A percentile compares a stretch with the other conserved stretches of the same genome.
Conservation (phyloP, 1,140 invertebrate species). For the Episyrphus balteatus region DNA sequence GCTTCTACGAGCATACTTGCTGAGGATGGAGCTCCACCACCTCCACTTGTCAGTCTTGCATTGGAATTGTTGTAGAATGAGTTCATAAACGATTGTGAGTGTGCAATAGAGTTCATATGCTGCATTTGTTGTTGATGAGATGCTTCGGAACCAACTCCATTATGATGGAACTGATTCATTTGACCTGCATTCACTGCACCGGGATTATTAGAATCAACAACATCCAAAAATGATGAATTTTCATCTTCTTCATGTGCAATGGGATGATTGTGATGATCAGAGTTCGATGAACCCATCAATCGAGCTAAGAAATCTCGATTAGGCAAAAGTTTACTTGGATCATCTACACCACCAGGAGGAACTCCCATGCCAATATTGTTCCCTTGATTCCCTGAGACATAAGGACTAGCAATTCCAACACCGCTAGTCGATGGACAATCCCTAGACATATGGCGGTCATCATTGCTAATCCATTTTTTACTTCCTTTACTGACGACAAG, state of each 20-base stretch:
- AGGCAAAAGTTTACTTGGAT: conserved; percentile 29
- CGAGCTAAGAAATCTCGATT: conserved; percentile 32
- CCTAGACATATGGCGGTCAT: conserved; percentile 20
- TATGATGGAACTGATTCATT: conserved; percentile 29
- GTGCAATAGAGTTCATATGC: conserved; percentile 28
- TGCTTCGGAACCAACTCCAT: conserved; percentile 4
- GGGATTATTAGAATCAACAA: conserved; percentile 33
- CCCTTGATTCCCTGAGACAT: conserved; percentile 1
- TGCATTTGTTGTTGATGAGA: conserved; percentile 21
- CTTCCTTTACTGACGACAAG: conserved; percentile 35
- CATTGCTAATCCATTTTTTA: conserved; percentile 34
- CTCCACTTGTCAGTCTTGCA: conserved; percentile 22
- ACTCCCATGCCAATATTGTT: conserved; percentile 10
- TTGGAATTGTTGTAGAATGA: conserved; percentile 35
- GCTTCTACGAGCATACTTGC: conserved; percentile 37
- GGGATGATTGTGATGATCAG: conserved; percentile 23
- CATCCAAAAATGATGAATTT: conserved; percentile 34
- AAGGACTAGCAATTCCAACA: neutral
- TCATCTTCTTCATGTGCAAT: conserved; percentile 31
- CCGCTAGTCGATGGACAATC: conserved; percentile 4
- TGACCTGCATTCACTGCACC: conserved; percentile 22
- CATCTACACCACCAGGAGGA: conserved; percentile 23
- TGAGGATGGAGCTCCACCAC: conserved; percentile 24
- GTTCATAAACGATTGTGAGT: conserved; percentile 34
- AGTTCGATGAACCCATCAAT: conserved; percentile 28